These are phyloP conservation scores for Sus cebifrons DNA, from an alignment of 2,797 vertebrate species.

Conservation along the genomic window DNA sequence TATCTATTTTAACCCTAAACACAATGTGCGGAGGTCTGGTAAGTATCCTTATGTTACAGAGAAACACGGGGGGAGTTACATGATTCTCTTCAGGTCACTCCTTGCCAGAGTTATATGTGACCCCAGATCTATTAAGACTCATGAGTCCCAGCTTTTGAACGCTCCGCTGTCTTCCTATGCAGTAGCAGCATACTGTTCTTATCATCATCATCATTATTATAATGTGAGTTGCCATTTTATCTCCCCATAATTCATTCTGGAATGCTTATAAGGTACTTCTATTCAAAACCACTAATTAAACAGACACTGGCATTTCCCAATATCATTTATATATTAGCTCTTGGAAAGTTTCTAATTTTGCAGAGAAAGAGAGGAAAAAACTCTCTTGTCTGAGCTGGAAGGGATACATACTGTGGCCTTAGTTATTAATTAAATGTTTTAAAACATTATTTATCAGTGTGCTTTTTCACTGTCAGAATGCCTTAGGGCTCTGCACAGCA, in stretches of 20 bases:
- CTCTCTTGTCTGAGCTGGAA: not conserved
- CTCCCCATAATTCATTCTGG: not conserved
- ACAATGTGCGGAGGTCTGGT: not conserved
- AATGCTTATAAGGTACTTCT: slow-evolving; percentile 47
- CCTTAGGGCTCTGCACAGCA: slow-evolving; percentile 27
- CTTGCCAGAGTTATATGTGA: not conserved
- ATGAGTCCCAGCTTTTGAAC: not conserved
- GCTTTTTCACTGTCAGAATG: slow-evolving; percentile 68
- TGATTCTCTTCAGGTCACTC: not conserved
- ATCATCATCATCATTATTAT: not conserved
- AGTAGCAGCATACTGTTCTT: not conserved
- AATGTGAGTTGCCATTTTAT: not conserved
- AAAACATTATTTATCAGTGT: slow-evolving; percentile 75
- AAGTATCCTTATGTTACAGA: not conserved
- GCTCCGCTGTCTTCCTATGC: not conserved
- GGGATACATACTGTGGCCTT: slow-evolving; percentile 52
- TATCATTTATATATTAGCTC: not conserved
- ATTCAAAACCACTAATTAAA: slow-evolving; percentile 56
- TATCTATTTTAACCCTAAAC: not conserved
- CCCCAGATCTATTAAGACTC: not conserved
- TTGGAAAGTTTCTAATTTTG: not conserved
- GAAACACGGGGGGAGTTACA: not conserved
- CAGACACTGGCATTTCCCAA: not conserved
- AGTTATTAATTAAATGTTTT: slow-evolving; percentile 85
- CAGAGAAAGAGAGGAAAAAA: not conserved